Evolutionary conservation across 2,888 invertebrate genomes (phyloP), one percentile per base, ranked within the genome.

Genomic region (Watsonalla binaria): DNA sequence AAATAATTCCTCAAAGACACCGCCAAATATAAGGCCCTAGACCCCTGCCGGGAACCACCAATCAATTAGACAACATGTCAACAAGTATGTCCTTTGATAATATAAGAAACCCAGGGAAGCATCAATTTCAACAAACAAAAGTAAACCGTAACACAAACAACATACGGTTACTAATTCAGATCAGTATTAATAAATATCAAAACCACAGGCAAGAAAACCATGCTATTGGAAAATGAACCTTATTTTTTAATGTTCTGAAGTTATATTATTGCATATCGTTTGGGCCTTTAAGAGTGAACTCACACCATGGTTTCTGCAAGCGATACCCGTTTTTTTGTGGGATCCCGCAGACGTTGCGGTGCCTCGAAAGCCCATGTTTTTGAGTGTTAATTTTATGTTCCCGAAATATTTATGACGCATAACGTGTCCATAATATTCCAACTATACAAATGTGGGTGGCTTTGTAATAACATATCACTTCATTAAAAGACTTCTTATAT

Each of bases 21-120:
- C 90, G 90, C 84, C 78, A 72, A 78, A 76, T 78, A 80, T 84
- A 82, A 72, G 74, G 70, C 84, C 78, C 77, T 79, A 82, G 82
- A 82, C 84, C 86, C 90, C 90, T 83, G 76, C 87, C 69, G 90
- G 69, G 90, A 84, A 86, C 82, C 85, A 85, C 89, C 89, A 83
- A 90, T 90, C 90, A 90, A 90, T 90, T 90, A 90, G 89, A 90
- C 84, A 89, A 89, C 89, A 88, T 90, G 90, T 90, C 90, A 90
- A 90, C 90, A 90, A 90, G 88, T 90, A 78, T 85, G 89, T 88
- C 86, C 84, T 85, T 87, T 82, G 81, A 84, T 84, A 86, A 82
- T 73, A 76, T 76, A 73, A 74, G 76, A 78, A 76, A 78, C 80
- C 81, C 78, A 77, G 70, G 63, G 64, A 57, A 62, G 57, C 57